These are phyloP conservation scores for Seriola dumerili DNA, from an alignment of 2,113 vertebrate genomes.

Conservation along the genomic window DNA sequence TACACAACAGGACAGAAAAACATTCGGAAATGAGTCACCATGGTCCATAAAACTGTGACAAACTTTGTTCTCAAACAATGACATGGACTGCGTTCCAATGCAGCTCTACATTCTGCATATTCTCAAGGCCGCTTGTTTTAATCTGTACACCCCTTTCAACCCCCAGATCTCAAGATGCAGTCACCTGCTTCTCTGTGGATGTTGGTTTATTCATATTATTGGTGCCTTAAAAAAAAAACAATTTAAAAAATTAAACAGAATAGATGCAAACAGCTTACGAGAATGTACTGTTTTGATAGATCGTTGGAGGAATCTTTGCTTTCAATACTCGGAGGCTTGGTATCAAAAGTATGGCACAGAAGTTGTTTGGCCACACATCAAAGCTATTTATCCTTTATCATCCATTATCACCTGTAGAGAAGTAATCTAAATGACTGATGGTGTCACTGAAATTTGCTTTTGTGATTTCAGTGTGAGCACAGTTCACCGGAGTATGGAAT, in stretches of 20 bases:
- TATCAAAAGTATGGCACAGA: not conserved
- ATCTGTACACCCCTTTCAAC: not conserved
- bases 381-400: too few species aligned
- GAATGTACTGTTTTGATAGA: not conserved
- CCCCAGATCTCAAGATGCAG: not conserved
- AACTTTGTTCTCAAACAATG: slow-evolving; percentile 10
- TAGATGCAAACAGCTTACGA: not conserved
- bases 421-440: not conserved
- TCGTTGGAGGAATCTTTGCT: not conserved
- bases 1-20: slow-evolving; percentile 42
- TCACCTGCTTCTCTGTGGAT: not conserved
- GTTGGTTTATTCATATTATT: not conserved
- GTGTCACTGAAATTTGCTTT: not conserved
- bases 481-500: not conserved
- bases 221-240: not conserved
- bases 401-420: too few species aligned
- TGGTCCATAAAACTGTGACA: not conserved
- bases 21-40: slow-evolving; percentile 4
- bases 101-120: not conserved
- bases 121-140: not conserved
- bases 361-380: not conserved
- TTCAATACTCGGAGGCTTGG: not conserved
- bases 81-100: not conserved
- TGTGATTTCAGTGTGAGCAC: slow-evolving; percentile 1
- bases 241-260: not conserved